Evolutionary conservation across 2,113 vertebrate species (phyloP), one percentile per base, ranked within the genome.

Genomic region (Damaliscus lunatus): DNA sequence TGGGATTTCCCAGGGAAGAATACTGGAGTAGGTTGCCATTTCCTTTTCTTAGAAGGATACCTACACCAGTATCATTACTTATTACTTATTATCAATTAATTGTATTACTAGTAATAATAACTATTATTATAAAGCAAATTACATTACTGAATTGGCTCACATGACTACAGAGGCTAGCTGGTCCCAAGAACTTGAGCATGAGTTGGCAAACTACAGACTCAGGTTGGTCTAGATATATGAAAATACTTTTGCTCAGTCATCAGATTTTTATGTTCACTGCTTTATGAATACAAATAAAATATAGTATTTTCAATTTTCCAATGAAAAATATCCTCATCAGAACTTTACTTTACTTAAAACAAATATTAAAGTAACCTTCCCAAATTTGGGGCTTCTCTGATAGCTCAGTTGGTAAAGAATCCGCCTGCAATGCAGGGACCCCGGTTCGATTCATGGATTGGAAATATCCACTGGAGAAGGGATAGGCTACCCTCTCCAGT

Each of bases 361-460:
- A 78, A 94, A 91, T 78, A 88, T 53, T 36, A 94, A 82, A 74
- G 36, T 60, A 91, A 4, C 2, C 6, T 6, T 92, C 4, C 1
- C 52, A 40, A 71, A 71, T 40, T 40, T 71, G 0, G n/a, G 67
- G 67, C 67, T 71, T 71, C 67, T 19, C 19, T 71, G 67, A 40
- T 36, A 40, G 19, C 17, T 71, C 64, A 71, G 19, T 40, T 71
- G n/a, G 10, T 71, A 23, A 71, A 71, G 67, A 71, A 23, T 71
- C 67, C 0, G 0, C 67, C 10, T 40, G n/a, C 67, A 71, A 12
- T 71, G n/a, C n/a, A 71, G n/a, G 67, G n/a, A 40, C 9, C 9
- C 64, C 0, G 0, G 67, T 36, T 71, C 1, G 3, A 71, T 71
- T 71, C n/a, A 36, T 3, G 17, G 10, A 19, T 71, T 5, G 4